These are phyloP conservation scores for Folsomia candida DNA, from an alignment of 2,888 invertebrate species.

Conservation along the genomic window DNA sequence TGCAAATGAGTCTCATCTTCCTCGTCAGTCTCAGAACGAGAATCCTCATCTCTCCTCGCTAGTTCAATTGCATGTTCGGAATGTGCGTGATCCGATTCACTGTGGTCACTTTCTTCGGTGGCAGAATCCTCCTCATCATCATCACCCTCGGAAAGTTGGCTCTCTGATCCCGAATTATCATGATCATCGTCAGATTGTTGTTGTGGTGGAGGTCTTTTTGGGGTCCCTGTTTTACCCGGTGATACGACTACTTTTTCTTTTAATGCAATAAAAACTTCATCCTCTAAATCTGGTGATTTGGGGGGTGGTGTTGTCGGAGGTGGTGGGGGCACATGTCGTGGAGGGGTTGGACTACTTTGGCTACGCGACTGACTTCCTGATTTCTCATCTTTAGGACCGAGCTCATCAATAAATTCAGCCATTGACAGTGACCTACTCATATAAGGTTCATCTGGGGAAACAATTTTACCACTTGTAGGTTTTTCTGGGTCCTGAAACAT, in stretches of 20 bases:
- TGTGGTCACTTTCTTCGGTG: not conserved
- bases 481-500: constrained; percentile 34
- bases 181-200: constrained; percentile 7
- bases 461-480: constrained; percentile 19
- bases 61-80: not conserved
- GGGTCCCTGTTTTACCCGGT: too few species aligned
- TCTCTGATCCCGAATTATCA: constrained; percentile 11
- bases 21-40: not conserved
- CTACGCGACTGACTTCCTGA: not conserved
- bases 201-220: not conserved
- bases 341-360: not conserved
- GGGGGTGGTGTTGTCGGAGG: constrained; percentile 3
- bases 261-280: constrained; percentile 9
- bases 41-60: too few species aligned
- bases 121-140: not conserved
- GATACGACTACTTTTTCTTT: not conserved
- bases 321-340: not conserved
- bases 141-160: not conserved
- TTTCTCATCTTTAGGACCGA: not conserved
- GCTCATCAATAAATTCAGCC: constrained; percentile 31
- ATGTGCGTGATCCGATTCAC: not conserved
- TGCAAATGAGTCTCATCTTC: constrained; percentile 3
- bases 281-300: constrained; percentile 16
- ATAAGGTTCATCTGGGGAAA: constrained; percentile 34
- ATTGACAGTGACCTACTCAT: constrained; percentile 32